phyloP scores from a whole-genome alignment of 2,797 vertebrate genomes.

The Leucoraja ocellata region DNA sequence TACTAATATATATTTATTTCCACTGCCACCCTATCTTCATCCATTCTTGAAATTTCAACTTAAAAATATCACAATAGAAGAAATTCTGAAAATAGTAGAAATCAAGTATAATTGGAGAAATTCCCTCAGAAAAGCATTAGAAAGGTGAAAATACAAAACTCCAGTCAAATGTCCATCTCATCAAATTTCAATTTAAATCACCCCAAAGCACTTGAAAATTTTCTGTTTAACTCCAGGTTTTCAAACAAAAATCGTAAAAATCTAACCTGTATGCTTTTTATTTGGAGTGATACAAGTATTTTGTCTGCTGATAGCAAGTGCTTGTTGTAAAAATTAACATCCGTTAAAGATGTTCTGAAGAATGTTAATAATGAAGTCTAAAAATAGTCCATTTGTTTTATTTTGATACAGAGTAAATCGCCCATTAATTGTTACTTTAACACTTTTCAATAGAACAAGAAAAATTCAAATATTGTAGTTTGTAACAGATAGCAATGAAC shows the following conservation, averaged over 20 bases:
- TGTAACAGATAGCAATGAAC: background rate
- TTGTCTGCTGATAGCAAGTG: background rate
- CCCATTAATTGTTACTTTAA: background rate
- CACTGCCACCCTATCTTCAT: background rate
- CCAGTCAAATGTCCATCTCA: background rate
- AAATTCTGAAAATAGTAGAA: background rate
- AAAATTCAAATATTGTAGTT: background rate
- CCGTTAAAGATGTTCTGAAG: background rate
- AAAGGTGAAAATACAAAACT: constrained; percentile 7
- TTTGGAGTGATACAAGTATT: background rate
- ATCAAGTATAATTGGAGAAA: background rate
- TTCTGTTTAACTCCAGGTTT: background rate
- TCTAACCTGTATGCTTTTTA: background rate
- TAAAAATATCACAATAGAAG: background rate
- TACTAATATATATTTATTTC: background rate
- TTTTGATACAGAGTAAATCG: background rate
- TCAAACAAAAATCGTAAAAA: background rate
- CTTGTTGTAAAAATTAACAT: background rate
- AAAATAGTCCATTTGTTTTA: background rate
- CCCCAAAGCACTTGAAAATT: background rate
- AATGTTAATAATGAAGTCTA: background rate
- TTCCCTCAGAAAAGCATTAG: background rate
- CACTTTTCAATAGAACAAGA: background rate
- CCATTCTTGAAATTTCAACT: background rate
- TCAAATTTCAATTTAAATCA: background rate